Evolutionary conservation across 2,888 invertebrate genomes (phyloP).

Genomic region (Limnephilus auricula): DNA sequence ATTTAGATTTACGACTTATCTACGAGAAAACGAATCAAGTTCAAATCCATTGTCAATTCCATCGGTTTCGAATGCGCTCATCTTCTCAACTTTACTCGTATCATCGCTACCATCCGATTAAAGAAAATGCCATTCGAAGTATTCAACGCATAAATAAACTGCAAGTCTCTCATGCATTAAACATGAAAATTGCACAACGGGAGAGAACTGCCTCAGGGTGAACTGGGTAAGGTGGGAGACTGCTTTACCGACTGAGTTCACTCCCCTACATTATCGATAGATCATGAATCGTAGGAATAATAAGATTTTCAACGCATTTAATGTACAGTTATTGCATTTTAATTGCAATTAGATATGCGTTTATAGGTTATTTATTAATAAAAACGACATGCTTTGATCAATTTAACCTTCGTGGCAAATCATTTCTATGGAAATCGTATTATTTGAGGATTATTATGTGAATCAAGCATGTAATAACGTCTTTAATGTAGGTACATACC

Average conservation of each 20-base stretch:
- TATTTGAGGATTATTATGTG: too few species aligned
- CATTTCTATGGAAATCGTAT: too few species aligned
- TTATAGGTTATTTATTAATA: neutral
- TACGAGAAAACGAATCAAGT: neutral
- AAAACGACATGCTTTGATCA: neutral
- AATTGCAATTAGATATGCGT: neutral
- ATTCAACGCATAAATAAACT: neutral
- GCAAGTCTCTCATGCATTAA: constrained; percentile 12
- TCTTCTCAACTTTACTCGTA: neutral
- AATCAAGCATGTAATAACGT: too few species aligned
- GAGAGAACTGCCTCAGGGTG: constrained; percentile 21
- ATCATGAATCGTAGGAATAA: neutral
- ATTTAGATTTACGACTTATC: neutral
- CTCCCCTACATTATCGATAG: neutral
- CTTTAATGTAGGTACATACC: too few species aligned
- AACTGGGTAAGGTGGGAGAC: constrained; percentile 4
- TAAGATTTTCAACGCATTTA: neutral
- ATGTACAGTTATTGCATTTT: neutral
- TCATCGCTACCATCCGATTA: neutral
- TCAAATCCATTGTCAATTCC: neutral
- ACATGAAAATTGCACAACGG: constrained; percentile 9
- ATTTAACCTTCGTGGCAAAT: too few species aligned
- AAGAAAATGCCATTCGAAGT: constrained; percentile 9
- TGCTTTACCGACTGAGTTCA: constrained; percentile 6
- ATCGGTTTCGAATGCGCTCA: neutral